Evolutionary conservation across 2,113 vertebrate genomes (phyloP), one percentile per base, ranked within the genome.

Genomic region (Anarhynchus alexandrinus): DNA sequence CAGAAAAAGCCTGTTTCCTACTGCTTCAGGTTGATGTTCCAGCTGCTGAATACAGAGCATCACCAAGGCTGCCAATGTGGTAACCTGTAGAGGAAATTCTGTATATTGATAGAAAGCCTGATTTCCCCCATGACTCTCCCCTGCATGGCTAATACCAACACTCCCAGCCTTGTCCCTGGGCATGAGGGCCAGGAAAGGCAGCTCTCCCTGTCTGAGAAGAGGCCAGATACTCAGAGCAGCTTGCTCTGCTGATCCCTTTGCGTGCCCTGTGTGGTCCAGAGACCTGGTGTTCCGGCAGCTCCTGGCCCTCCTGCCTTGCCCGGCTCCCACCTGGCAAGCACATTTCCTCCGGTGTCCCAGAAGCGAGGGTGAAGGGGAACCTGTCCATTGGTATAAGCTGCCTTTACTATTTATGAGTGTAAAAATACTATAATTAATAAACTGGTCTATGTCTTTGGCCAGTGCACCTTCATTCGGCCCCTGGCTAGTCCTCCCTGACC

Each of bases 331-430:
- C 21, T 20, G 40, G 77, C 55, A 61, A 78, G 55, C 73, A 66
- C 65, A 9, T 38, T 1, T 29, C 69, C 81, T 84, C 77, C 29
- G 15, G 8, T 64, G 62, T 30, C 51, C 78, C 78, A 80, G 29
- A 32, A 87, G 8, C 1, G 25, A 92, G 30, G 70, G 51, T 97
- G 94, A 96, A 94, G 88, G 91, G 94, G 20, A 88, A 64, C 29
- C n/a, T 18, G 62, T 78, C 80, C 69, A n/a, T n/a, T 62, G 71
- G 34, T 89, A 94, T 59, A 80, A 94, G 47, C 82, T 91, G 84
- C 91, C 87, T 96, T 95, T 88, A 74, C 67, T 97, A 97, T 97
- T 97, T 97, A 97, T 96, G 84, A 95, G 78, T 97, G 93, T 97
- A 96, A 95, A 95, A 94, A 90, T 88, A 58, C 55, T 86, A 86